Percentiles rank a stretch among this genome's conserved stretches.
phyloP scores from a whole-genome alignment of 2,797 vertebrate species.

The Alosa sapidissima region DNA sequence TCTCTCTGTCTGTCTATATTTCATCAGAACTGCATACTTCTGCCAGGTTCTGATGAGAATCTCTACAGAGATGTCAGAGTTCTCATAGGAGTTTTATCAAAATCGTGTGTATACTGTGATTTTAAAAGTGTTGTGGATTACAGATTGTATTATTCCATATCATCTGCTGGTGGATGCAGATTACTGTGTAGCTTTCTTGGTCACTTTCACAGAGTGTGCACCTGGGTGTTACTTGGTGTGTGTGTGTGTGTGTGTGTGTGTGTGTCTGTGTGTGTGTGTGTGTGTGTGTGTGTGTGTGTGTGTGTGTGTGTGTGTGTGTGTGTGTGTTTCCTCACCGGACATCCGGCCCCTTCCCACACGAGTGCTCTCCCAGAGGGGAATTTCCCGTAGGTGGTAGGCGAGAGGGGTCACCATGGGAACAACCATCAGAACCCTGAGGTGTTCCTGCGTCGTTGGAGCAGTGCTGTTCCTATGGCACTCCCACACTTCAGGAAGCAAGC shows the following conservation, averaged over 20 bases:
- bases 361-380: conserved; percentile 16
- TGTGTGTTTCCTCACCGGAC: conserved; percentile 12
- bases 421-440: neutral
- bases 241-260: neutral
- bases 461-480: neutral
- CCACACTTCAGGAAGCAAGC: conserved; percentile 6
- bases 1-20: no score
- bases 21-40: neutral
- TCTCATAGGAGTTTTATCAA: no score
- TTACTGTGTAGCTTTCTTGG: neutral
- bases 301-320: conserved; percentile 2
- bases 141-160: neutral
- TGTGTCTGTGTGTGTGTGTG: conserved; percentile 8
- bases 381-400: conserved; percentile 1
- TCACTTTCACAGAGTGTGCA: neutral
- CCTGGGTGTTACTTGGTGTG: neutral
- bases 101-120: neutral
- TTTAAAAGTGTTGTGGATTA: neutral
- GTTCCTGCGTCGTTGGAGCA: neutral
- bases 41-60: neutral
- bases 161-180: neutral
- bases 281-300: neutral
- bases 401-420: neutral
- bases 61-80: no score
- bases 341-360: neutral